phyloP scores from a whole-genome alignment of 2,888 invertebrate species.

The Caenorhabditis virilis region DNA sequence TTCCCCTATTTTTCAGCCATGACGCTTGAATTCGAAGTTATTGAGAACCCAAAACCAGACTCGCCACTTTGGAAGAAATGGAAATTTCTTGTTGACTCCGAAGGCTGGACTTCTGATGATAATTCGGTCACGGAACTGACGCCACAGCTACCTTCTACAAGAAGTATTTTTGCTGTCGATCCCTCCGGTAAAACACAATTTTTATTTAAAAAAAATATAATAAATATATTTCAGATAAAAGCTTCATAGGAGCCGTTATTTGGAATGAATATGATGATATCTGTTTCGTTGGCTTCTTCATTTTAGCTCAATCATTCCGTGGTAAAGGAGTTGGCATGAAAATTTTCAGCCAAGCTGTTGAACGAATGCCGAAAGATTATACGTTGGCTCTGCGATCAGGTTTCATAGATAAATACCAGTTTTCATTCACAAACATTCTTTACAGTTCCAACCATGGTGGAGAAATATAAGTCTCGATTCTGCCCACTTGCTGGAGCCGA shows the following conservation, averaged over 20 bases:
- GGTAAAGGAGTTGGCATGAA: slow-evolving; percentile 44
- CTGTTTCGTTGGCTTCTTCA: slow-evolving; percentile 43
- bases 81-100: slow-evolving; percentile 35
- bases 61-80: slow-evolving; percentile 38
- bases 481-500: slow-evolving; percentile 34
- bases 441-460: slow-evolving; percentile 35
- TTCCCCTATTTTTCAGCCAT: too few relatives aligned
- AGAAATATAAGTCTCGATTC: slow-evolving; percentile 26
- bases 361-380: slow-evolving; percentile 30
- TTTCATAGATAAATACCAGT: slow-evolving; percentile 3
- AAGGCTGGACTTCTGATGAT: slow-evolving; percentile 47
- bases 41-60: slow-evolving; percentile 21
- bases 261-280: slow-evolving; percentile 49
- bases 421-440: not conserved
- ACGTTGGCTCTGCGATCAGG: slow-evolving; percentile 39
- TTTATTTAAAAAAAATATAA: not conserved
- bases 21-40: slow-evolving; percentile 10
- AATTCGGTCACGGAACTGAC: slow-evolving; percentile 44
- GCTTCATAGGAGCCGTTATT: slow-evolving; percentile 36
- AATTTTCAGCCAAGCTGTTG: slow-evolving; percentile 39
- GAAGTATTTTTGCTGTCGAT: slow-evolving; percentile 37
- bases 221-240: slow-evolving; percentile 9
- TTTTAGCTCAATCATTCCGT: slow-evolving; percentile 31
- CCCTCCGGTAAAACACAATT: slow-evolving; percentile 22
- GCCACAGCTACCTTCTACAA: slow-evolving; percentile 26